Base-by-base conservation (phyloP, 2,797 vertebrate species). In the Dermochelys coriacea region DNA sequence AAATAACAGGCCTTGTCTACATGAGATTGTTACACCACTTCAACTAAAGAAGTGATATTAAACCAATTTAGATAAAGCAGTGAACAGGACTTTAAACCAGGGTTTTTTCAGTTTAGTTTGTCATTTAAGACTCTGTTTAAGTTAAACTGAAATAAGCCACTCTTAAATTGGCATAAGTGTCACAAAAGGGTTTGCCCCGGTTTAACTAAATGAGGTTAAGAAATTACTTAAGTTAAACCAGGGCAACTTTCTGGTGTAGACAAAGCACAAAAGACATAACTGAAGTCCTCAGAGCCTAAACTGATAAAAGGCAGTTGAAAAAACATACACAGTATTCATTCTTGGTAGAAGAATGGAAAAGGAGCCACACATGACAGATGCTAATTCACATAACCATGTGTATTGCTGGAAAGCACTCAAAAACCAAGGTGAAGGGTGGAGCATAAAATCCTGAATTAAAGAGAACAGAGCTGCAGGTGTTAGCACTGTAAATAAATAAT, bases 31-130 rank as follows among this genome's bases (percentile, higher is more conserved):
- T 95, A 55, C 64, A 45, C 87, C 79, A 34, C n/a, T 94, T 94
- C 88, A 90, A 80, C 23, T n/a, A 90, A 92, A 86, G 19, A 1
- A 64, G 84, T 82, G 90, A 90, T 92, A 82, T 91, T 37, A 55
- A 87, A 84, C n/a, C 86, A 93, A 93, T 96, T 90, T 93, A 88
- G 88, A 74, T 87, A 87, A 96, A 85, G 5, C 57, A 34, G 27
- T 90, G 78, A 91, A 90, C 80, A 59, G 90, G 94, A 25, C 34
- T 91, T 96, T 94, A 91, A 96, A 95, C 71, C 64, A 92, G 57
- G 16, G 59, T 68, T 94, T 95, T 96, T 96, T 88, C 74, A 88
- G 52, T 87, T 87, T 92, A 96, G 45, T 57, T 59, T 85, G 90
- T 84, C 93, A 80, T 47, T 75, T 47, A 47, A 75, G 31, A 41